These are phyloP conservation scores for Cairina moschata DNA, from an alignment of 2,113 vertebrate species.

Conservation along the genomic window DNA sequence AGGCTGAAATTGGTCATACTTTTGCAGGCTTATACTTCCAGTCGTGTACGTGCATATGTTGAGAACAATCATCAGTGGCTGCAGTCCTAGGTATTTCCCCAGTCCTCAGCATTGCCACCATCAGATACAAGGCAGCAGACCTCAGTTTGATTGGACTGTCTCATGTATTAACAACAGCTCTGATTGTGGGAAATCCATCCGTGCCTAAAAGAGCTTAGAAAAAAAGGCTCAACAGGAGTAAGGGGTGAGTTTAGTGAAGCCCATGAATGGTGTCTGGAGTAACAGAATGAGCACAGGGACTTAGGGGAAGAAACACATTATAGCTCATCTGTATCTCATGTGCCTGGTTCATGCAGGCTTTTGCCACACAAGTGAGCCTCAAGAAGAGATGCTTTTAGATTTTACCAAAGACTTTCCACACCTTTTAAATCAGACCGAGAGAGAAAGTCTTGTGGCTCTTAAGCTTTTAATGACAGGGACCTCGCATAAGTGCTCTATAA, in stretches of 20 bases:
- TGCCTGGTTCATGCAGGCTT: neutral
- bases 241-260: neutral
- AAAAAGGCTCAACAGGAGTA: neutral
- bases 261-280: neutral
- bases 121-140: neutral
- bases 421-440: neutral
- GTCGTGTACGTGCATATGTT: too few species aligned
- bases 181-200: neutral
- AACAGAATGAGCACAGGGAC: neutral
- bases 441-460: neutral
- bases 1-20: neutral
- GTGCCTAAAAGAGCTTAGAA: neutral
- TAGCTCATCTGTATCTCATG: rapidly evolving
- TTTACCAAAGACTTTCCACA: neutral
- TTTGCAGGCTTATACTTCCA: neutral
- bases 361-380: neutral
- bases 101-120: neutral
- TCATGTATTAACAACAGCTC: neutral
- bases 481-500: neutral
- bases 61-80: neutral
- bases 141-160: neutral
- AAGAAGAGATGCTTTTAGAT: neutral
- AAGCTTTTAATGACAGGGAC: neutral
- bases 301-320: neutral
- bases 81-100: neutral